Evolutionary conservation across 2,888 invertebrate genomes (phyloP).

Genomic region (Pimpla rufipes): DNA sequence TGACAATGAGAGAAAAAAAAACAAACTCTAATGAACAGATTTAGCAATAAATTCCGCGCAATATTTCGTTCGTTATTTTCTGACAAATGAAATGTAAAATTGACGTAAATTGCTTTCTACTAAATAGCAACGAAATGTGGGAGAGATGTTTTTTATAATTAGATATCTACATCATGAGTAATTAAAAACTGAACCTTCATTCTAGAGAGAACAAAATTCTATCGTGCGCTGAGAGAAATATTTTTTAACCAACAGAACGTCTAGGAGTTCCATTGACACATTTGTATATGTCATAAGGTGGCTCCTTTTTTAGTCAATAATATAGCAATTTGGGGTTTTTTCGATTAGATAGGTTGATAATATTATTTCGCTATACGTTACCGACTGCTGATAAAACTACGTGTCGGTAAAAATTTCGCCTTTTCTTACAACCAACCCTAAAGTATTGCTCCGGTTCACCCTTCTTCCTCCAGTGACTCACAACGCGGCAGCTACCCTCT

Average conservation of each 20-base stretch:
- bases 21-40: too few species aligned
- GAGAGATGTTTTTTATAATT: neutral
- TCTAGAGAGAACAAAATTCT: too few species aligned
- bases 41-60: too few species aligned
- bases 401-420: neutral
- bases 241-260: too few species aligned
- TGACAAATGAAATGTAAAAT: too few species aligned
- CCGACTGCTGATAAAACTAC: slow-evolving; percentile 1
- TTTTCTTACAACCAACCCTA: neutral
- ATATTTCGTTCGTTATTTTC: too few species aligned
- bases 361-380: neutral
- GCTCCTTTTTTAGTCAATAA: neutral
- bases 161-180: neutral
- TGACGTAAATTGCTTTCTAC: too few species aligned
- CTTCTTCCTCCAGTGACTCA: neutral
- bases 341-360: neutral
- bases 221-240: too few species aligned
- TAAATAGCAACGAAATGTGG: too few species aligned
- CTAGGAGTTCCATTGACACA: too few species aligned
- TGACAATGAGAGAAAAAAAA: too few species aligned
- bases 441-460: neutral
- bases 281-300: neutral
- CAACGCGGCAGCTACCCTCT: neutral
- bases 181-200: neutral
- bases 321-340: neutral